A percentile compares a stretch with the other conserved stretches of the same genome.
These are phyloP conservation scores for Sander vitreus DNA, from an alignment of 2,113 vertebrate genomes.

Conservation along the genomic window DNA sequence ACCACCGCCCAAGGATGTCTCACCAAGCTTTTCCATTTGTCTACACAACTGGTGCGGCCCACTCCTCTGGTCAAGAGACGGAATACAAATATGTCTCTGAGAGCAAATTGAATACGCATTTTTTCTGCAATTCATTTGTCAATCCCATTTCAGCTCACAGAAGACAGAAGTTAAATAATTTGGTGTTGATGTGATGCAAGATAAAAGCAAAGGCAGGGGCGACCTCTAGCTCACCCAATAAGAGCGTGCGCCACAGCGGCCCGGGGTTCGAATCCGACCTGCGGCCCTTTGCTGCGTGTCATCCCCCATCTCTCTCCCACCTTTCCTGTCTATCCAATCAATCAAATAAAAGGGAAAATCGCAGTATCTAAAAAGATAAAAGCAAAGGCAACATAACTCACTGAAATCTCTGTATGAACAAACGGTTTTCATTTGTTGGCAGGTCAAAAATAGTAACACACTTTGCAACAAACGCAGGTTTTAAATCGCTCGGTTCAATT, in stretches of 20 bases:
- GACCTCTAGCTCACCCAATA: too few relatives aligned
- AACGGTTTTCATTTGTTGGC: constrained; percentile 2
- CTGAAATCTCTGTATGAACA: background rate
- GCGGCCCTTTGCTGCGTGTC: too few relatives aligned
- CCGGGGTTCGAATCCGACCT: too few relatives aligned
- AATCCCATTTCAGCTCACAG: background rate
- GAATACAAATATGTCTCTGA: constrained; percentile 4
- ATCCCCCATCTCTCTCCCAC: too few relatives aligned
- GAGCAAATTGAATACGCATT: background rate
- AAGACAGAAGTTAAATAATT: background rate
- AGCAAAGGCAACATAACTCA: background rate
- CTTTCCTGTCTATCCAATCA: too few relatives aligned
- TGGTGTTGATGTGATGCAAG: background rate
- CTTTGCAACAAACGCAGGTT: background rate
- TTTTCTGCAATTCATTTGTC: background rate
- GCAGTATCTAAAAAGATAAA: too few relatives aligned
- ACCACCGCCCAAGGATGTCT: constrained; percentile 57
- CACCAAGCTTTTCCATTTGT: constrained; percentile 48
- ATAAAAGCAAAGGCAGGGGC: too few relatives aligned
- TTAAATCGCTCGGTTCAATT: background rate
- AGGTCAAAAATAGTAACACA: constrained; percentile 5
- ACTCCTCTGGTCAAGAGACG: constrained; percentile 41
- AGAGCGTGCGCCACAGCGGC: too few relatives aligned
- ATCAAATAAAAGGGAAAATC: too few relatives aligned
- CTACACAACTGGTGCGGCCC: constrained; percentile 21